Evolutionary conservation across 2,797 vertebrate genomes (phyloP).

Genomic region (Fistularia tabacaria): DNA sequence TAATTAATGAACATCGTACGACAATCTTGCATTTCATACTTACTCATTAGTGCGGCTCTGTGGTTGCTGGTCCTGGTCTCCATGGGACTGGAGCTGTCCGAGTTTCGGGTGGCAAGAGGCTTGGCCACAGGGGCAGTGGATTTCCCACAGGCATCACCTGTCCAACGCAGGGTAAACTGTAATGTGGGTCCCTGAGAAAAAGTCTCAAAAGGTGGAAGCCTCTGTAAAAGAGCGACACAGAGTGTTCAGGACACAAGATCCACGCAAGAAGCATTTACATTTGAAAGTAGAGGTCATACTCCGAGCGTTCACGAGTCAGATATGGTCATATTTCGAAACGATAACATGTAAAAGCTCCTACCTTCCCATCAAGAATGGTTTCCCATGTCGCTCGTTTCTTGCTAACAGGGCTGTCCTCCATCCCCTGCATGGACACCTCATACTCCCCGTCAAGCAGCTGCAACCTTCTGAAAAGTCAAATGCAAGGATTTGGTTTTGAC

Average conservation of each 20-base stretch:
- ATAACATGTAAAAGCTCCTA: conserved; percentile 37
- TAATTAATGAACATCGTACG: too few relatives aligned
- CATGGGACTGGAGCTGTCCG: conserved; percentile 84
- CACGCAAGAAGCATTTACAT: too few relatives aligned
- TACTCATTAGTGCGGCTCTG: conserved; percentile 88
- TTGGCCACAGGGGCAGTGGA: conserved; percentile 93
- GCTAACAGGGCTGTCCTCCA: conserved; percentile 95
- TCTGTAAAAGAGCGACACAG: conserved; percentile 64
- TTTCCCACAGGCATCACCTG: conserved; percentile 88
- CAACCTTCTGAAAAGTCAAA: conserved; percentile 77
- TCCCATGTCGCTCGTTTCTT: conserved; percentile 99
- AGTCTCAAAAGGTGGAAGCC: conserved; percentile 97
- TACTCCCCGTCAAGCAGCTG: conserved; percentile 98
- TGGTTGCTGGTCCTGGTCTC: conserved; percentile 91
- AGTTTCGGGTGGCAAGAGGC: conserved; percentile 94
- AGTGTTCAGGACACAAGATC: not conserved
- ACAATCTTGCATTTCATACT: conserved; percentile 28
- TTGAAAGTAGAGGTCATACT: not conserved
- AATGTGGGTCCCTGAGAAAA: conserved; percentile 99
- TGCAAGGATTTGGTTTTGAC: not conserved
- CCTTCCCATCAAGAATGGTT: conserved; percentile 97
- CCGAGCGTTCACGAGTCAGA: not conserved
- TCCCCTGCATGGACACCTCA: conserved; percentile 98
- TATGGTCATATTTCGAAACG: too few relatives aligned
- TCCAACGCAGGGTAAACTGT: conserved; percentile 98